Base-by-base conservation (phyloP, 2,888 invertebrate species). In the Cantharis nigra region DNA sequence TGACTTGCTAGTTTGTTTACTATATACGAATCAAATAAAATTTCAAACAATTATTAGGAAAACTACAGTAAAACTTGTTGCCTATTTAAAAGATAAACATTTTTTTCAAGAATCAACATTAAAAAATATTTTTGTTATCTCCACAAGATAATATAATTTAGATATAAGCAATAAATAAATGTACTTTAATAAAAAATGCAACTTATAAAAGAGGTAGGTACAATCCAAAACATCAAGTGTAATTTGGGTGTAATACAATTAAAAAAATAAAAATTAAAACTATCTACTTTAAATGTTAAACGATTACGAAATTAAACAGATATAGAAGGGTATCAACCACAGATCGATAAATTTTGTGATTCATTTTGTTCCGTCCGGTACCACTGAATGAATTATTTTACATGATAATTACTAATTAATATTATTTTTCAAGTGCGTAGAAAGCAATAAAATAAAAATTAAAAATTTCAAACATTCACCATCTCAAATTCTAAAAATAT, bases 1-100 rank as follows among this genome's bases (percentile, higher is more conserved):
- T 70, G 76, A 76, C 72, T 72, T 69, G 14, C 65, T 23, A 49
- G 49, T 49, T 49, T 49, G 49, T 49, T 49, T 49, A 49, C 49
- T 7, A 49, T 9, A 7, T n/a, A n/a, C 9, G n/a, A 49, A 49
- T 49, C 49, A n/a, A n/a, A 49, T 30, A 30, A 30, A 30, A 30
- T 26, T 26, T 26, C 26, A 26, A 26, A 26, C 26, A 26, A 26
- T 9, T 9, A 26, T 9, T 23, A 23, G 3, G 20, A 23, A 23
- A 23, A 5, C 23, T 23, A 23, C 5, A 23, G 5, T 9, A 26
- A 26, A 26, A 26, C 9, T 26, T 26, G 26, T 26, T 26, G 2
- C 26, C 9, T 26, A 26, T 26, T 7, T 26, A 26, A 26, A 26
- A 26, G 26, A 26, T 26, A 26, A 26, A 26, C 26, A 26, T 26